Evolutionary conservation across 2,113 vertebrate species (phyloP), one percentile per base, ranked within the genome.

Genomic region (Diphyllodes magnificus): DNA sequence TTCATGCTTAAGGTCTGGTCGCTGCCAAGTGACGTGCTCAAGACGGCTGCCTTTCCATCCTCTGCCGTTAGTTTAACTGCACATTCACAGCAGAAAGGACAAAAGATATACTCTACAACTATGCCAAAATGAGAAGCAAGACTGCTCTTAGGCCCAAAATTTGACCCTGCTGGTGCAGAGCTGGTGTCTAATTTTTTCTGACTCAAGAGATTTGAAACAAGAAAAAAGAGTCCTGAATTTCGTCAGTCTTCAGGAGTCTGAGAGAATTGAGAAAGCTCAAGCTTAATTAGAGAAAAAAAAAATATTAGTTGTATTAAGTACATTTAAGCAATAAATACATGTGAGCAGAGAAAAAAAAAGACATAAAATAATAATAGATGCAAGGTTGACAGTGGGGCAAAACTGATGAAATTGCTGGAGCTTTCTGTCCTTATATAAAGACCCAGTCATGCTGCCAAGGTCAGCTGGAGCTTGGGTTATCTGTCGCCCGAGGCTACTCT

Each of bases 1-100:
- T 94, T 96, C 97, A 78, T 95, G 92, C 95, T 97, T 97, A 97
- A 95, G 57, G n/a, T 59, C 47, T 60, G 76, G 57, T 60, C 5
- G 70, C 82, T 96, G 96, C 96, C 96, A 96, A 90, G 40, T 88
- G 94, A 96, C 64, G 8, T 75, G 89, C 93, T 88, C 61, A 64
- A 92, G 92, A 94, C 39, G 13, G 88, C 90, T 88, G 93, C 93
- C 76, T 94, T 90, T 95, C 92, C 88, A 89, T 88, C 73, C 78
- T 96, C 86, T 73, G 61, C 75, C 72, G 33, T 56, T 82, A 85
- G 68, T 70, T 89, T 84, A 51, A 51, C 68, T 59, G 64, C 54
- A 80, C 77, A 71, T 39, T 95, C 63, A 57, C 60, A 86, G 69
- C 71, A 96, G 76, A 91, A 63, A 87, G 61, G 53, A 70, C 4